Conservation (phyloP, 1,140 invertebrate species). For the Nasonia giraulti region DNA sequence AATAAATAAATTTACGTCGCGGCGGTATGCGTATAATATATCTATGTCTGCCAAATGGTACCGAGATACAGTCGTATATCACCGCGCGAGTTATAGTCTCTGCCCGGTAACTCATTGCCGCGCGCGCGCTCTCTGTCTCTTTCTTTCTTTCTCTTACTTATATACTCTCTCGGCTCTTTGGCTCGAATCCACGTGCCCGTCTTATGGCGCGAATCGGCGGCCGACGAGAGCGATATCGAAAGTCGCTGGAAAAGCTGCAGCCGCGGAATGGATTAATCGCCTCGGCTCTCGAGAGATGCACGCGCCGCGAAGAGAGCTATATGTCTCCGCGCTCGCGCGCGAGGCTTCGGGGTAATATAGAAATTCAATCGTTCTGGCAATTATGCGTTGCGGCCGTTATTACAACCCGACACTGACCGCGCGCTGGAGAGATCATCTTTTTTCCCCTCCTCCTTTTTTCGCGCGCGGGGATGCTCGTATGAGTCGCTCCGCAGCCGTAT, state of each 20-base stretch:
- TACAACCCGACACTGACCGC: slow-evolving; percentile 58
- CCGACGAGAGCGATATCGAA: slow-evolving; percentile 21
- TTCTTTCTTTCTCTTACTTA: slow-evolving; percentile 26
- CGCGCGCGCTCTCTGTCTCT: slow-evolving; percentile 51
- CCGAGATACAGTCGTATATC: slow-evolving; percentile 74
- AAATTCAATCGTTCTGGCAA: slow-evolving; percentile 73
- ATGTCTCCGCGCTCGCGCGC: slow-evolving; percentile 53
- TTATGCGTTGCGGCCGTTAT: slow-evolving; percentile 71
- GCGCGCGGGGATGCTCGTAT: slow-evolving; percentile 41
- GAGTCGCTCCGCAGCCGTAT: slow-evolving; percentile 54
- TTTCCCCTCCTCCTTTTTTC: slow-evolving; percentile 53
- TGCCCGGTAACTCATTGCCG: slow-evolving; percentile 72
- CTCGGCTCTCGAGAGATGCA: slow-evolving; percentile 44
- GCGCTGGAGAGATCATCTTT: slow-evolving; percentile 41
- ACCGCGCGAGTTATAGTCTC: slow-evolving; percentile 73
- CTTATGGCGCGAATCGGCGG: slow-evolving; percentile 64
- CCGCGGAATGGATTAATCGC: slow-evolving; percentile 56
- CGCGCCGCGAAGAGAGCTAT: slow-evolving; percentile 20
- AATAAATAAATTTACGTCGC: slow-evolving; percentile 75
- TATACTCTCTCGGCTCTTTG: slow-evolving; percentile 61
- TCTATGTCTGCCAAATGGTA: slow-evolving; percentile 75
- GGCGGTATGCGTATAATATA: slow-evolving; percentile 74
- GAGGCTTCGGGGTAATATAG: slow-evolving; percentile 67
- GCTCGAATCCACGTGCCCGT: slow-evolving; percentile 68
- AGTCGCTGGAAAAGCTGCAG: slow-evolving; percentile 14